Base-by-base conservation (phyloP, 2,113 vertebrate genomes). In the Anas platyrhynchos region DNA sequence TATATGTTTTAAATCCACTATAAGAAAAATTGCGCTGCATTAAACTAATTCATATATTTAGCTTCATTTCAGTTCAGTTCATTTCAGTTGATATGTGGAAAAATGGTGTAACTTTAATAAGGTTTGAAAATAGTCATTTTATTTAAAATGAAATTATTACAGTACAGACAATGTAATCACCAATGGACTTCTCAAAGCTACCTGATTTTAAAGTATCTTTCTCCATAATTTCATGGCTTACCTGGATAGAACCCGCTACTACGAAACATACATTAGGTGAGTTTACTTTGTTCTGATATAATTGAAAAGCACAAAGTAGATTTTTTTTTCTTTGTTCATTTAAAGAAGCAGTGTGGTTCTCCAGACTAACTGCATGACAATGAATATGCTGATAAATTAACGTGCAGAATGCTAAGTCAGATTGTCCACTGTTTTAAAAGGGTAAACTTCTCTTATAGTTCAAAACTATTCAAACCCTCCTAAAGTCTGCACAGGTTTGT, bases 231-330 rank as follows among this genome's bases (percentile, higher is more conserved):
- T 98, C 97, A 97, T 98, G 98, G 84, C 97, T 97, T 97, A 97
- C 98, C 98, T 97, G 98, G 98, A 98, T 98, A 99, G 99, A 99
- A 98, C 99, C 92, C 99, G 99, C 98, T 99, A 99, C 98, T 99
- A 99, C 98, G 99, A 99, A 98, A 98, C 99, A 95, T 99, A 99
- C 88, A 97, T 99, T 98, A 99, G 99, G 99, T 99, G 99, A 98
- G 99, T 99, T 97, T 83, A 85, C 83, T 11, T 15, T 88, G 34
- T 90, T 87, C 31, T 91, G 54, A 27, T 3, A 21, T 52, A 63
- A 46, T 10, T 26, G 21, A 96, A 74, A 29, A 52, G 17, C 13
- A 69, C 20, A 80, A 27, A 73, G 6, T 25, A 36, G 18, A 16
- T 27, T 5, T 52, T 43, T 5, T 6, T 23, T 38, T 27, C 5